Evolutionary conservation across 2,888 invertebrate species (phyloP).

Genomic region (Drosophila pseudotalamancana): DNA sequence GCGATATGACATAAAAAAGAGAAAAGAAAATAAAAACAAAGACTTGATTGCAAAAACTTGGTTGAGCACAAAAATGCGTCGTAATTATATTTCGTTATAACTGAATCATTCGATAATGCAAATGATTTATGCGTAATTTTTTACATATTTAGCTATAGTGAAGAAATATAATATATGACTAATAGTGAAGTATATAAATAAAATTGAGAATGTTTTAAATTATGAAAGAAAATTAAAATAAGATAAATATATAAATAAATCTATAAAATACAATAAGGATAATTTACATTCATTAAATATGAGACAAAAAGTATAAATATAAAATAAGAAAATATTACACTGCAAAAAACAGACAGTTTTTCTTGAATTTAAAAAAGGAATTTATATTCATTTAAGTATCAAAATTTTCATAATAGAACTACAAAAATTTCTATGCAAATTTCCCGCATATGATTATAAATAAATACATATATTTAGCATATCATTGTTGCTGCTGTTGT

Average conservation of each 20-base stretch:
- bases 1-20: not conserved
- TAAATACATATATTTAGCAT: not conserved
- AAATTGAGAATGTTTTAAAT: no score
- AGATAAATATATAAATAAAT: no score
- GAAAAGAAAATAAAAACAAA: not conserved
- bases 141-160: not conserved
- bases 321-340: no score
- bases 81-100: not conserved
- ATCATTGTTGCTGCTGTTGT: not conserved
- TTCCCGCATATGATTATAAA: not conserved
- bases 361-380: no score
- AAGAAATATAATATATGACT: not conserved
- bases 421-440: not conserved
- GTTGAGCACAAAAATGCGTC: conserved; percentile 13
- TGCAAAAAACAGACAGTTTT: no score
- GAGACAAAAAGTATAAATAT: no score
- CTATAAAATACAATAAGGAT: no score
- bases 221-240: no score
- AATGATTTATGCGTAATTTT: not conserved
- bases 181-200: not conserved
- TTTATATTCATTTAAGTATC: not conserved
- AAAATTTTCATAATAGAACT: not conserved
- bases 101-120: not conserved
- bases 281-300: no score
- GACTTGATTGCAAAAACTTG: not conserved